Percentiles rank a stretch among this genome's conserved stretches.
phyloP scores from a whole-genome alignment of 1,140 invertebrate species.

The Macrobrachium nipponense region DNA sequence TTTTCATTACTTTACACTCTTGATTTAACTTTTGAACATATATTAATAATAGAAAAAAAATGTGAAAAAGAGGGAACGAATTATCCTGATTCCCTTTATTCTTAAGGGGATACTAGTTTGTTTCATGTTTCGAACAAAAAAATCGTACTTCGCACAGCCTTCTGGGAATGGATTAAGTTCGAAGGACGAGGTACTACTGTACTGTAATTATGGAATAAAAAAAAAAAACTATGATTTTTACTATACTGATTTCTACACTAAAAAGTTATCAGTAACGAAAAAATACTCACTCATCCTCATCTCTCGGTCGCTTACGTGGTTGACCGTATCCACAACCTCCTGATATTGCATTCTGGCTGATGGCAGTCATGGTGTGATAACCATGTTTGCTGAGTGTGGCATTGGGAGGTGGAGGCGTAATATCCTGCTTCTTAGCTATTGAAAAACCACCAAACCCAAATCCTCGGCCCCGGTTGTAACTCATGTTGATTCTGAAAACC shows the following conservation, averaged over 20 bases:
- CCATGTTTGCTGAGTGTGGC: conserved; percentile 83
- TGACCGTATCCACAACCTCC: conserved; percentile 77
- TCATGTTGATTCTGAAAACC: conserved; percentile 42
- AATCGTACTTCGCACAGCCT: too few relatives aligned
- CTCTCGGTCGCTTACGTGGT: conserved; percentile 85
- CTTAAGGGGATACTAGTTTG: too few relatives aligned
- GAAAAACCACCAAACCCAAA: conserved; percentile 63
- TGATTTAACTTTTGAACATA: too few relatives aligned
- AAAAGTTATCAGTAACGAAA: conserved; percentile 24
- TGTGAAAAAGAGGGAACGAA: too few relatives aligned
- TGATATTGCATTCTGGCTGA: conserved; percentile 85
- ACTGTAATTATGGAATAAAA: neutral
- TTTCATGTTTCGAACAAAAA: too few relatives aligned
- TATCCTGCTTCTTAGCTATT: conserved; percentile 61
- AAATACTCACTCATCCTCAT: conserved; percentile 85
- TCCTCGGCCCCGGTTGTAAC: conserved; percentile 60
- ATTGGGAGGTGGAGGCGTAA: conserved; percentile 76
- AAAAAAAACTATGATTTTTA: too few relatives aligned
- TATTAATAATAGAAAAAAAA: too few relatives aligned
- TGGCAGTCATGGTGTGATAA: conserved; percentile 87
- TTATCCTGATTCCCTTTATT: too few relatives aligned
- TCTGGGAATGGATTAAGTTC: too few relatives aligned
- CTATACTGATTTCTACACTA: neutral
- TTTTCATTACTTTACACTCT: too few relatives aligned
- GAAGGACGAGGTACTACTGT: too few relatives aligned